Percentiles rank a stretch among this genome's conserved stretches.
phyloP scores from a whole-genome alignment of 2,888 invertebrate genomes.

The Clusia tigrina region DNA sequence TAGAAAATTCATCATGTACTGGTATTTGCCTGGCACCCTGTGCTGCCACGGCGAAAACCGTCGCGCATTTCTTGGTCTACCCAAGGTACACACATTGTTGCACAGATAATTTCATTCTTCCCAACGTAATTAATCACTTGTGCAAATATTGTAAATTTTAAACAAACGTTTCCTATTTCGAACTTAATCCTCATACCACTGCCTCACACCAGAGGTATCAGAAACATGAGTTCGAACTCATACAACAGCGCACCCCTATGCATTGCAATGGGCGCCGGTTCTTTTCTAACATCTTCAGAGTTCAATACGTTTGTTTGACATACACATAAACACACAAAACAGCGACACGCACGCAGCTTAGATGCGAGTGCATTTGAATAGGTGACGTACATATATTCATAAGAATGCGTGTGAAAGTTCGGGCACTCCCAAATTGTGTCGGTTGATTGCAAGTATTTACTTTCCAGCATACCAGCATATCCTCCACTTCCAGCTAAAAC shows the following conservation, averaged over 20 bases:
- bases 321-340: too few relatives aligned
- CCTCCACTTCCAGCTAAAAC: neutral
- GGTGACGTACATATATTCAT: neutral
- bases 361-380: too few relatives aligned
- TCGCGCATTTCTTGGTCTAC: slow-evolving; percentile 19
- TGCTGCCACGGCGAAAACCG: neutral
- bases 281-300: neutral
- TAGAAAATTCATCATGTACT: too few relatives aligned
- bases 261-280: neutral
- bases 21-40: neutral
- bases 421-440: slow-evolving; percentile 1
- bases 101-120: slow-evolving; percentile 15
- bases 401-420: slow-evolving; percentile 7
- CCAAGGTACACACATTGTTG: neutral
- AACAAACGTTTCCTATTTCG: slow-evolving; percentile 18
- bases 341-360: too few relatives aligned
- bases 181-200: neutral
- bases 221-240: neutral
- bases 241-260: neutral
- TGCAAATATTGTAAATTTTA: slow-evolving; percentile 44
- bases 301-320: neutral
- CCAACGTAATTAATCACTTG: slow-evolving; percentile 50
- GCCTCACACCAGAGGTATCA: neutral
- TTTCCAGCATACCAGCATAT: neutral
- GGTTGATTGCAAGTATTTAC: slow-evolving; percentile 4